These are phyloP conservation scores for Danio albolineatus DNA, from an alignment of 2,797 vertebrate species.

Conservation along the genomic window DNA sequence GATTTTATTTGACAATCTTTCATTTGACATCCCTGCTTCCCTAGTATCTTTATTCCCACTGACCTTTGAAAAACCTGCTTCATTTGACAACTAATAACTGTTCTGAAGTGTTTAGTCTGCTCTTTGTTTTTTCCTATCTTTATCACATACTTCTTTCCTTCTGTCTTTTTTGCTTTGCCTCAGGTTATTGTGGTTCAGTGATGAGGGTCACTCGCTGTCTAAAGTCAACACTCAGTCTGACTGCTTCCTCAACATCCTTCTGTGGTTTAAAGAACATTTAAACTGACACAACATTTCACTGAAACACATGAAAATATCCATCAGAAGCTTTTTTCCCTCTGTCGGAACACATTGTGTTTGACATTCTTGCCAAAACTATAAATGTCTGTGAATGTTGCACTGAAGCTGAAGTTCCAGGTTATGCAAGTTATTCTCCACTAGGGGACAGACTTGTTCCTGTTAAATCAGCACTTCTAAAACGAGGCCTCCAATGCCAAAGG, in stretches of 20 bases:
- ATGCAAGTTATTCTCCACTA: constrained; percentile 5
- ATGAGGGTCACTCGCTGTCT: constrained; percentile 81
- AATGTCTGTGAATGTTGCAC: constrained; percentile 8
- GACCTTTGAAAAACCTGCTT: not conserved
- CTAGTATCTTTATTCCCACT: not conserved
- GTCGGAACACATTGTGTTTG: constrained; percentile 27
- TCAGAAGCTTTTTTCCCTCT: not conserved
- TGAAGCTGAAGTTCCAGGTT: not conserved
- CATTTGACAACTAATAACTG: not conserved
- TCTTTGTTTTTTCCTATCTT: constrained; percentile 7
- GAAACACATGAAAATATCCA: not conserved
- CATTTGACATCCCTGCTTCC: no score
- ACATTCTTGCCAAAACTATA: constrained; percentile 30
- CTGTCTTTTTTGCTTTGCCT: not conserved
- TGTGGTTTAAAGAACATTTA: constrained; percentile 82
- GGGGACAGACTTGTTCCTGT: constrained; percentile 14
- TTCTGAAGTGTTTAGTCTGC: not conserved
- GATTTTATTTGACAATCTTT: not conserved
- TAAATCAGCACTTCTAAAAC: constrained; percentile 14
- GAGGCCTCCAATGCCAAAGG: constrained; percentile 20
- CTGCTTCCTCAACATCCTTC: constrained; percentile 80
- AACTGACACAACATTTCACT: constrained; percentile 49
- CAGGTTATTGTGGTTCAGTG: constrained; percentile 86
- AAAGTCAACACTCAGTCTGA: constrained; percentile 78
- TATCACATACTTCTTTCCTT: not conserved